Conservation (phyloP, 1,140 invertebrate genomes). For the Bilobella aurantiaca region DNA sequence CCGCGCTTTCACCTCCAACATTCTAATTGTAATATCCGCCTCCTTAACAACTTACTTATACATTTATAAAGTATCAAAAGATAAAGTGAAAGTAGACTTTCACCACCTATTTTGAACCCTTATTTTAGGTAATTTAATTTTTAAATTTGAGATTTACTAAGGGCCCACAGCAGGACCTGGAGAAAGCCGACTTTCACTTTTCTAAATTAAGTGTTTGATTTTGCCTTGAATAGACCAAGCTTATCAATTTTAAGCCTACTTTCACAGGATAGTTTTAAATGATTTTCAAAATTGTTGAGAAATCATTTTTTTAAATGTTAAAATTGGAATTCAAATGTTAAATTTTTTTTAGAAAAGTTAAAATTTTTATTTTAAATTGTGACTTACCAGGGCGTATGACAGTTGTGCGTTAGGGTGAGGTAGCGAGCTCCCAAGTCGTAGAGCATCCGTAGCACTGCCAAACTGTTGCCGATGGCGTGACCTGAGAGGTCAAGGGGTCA, state of each 20-base stretch:
- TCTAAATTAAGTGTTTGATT: no score
- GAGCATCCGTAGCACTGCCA: constrained; percentile 40
- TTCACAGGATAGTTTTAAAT: not conserved
- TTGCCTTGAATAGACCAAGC: no score
- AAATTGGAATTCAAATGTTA: not conserved
- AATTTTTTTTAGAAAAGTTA: not conserved
- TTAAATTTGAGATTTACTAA: not conserved
- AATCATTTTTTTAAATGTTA: not conserved
- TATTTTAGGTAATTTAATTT: not conserved
- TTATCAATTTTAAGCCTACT: not conserved
- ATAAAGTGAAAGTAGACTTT: not conserved
- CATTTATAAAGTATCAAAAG: not conserved
- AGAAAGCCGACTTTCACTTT: no score
- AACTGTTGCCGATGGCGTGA: constrained; percentile 46
- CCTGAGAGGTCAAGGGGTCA: constrained; percentile 33
- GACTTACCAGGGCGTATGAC: constrained; percentile 47
- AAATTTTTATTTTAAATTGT: not conserved
- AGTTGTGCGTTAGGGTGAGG: constrained; percentile 48
- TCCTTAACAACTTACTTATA: not conserved
- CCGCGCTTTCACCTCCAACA: not conserved
- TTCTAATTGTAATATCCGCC: not conserved
- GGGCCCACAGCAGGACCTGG: no score
- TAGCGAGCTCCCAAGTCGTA: constrained; percentile 36
- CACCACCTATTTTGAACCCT: not conserved
- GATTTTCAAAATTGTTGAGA: not conserved